phyloP scores from a whole-genome alignment of 2,888 invertebrate genomes.

The Notodonta dromedarius region DNA sequence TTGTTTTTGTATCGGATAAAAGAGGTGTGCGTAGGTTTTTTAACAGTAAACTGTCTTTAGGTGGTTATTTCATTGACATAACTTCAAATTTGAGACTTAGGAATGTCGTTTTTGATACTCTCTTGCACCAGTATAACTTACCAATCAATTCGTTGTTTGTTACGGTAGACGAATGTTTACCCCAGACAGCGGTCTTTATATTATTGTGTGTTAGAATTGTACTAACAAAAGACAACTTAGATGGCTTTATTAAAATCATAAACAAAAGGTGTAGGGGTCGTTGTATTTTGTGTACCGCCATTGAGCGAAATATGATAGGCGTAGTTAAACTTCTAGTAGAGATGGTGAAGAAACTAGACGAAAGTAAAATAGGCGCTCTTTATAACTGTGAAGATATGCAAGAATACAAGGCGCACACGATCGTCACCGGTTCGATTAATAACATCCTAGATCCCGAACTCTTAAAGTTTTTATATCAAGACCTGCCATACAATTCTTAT shows the following conservation, averaged over 20 bases:
- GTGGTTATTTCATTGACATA: background rate
- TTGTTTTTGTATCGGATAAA: constrained; percentile 17
- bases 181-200: background rate
- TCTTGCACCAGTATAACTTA: background rate
- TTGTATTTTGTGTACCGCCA: background rate
- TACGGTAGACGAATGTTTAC: background rate
- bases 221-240: background rate
- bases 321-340: background rate
- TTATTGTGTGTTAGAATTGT: background rate
- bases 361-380: background rate
- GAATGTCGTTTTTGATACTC: background rate
- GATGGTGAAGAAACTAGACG: background rate
- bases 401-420: background rate
- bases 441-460: background rate
- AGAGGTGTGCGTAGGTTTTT: constrained; percentile 19
- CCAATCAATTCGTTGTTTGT: background rate
- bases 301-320: background rate
- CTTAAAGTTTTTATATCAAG: background rate
- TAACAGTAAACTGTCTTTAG: constrained; percentile 11
- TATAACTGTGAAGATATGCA: background rate
- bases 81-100: background rate
- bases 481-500: background rate
- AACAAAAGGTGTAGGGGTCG: background rate
- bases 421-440: background rate
- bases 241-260: background rate